Percentiles rank a stretch among this genome's conserved stretches.
Conservation (phyloP, 2,797 vertebrate species). For the Alcedo quadribrachys region DNA sequence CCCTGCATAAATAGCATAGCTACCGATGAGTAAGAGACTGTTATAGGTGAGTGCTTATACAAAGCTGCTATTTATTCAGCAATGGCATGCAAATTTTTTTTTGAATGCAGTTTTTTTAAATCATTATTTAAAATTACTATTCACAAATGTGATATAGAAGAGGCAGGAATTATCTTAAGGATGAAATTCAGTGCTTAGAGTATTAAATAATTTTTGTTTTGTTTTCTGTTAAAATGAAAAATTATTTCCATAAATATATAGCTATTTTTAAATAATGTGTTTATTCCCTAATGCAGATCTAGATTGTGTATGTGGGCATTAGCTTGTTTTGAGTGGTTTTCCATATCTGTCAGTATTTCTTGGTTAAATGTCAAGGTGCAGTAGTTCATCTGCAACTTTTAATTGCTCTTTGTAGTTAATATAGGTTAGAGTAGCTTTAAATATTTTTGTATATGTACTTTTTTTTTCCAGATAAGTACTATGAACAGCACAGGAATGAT, state of each 20-base stretch:
- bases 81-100: slow-evolving; percentile 77
- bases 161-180: slow-evolving; percentile 71
- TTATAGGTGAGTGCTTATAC: slow-evolving; percentile 86
- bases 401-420: slow-evolving; percentile 71
- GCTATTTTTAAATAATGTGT: slow-evolving; percentile 60
- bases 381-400: slow-evolving; percentile 79
- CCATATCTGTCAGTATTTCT: slow-evolving; percentile 75
- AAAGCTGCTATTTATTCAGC: slow-evolving; percentile 78
- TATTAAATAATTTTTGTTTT: slow-evolving; percentile 57
- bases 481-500: background rate
- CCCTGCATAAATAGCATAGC: slow-evolving; percentile 86
- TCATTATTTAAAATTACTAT: slow-evolving; percentile 73
- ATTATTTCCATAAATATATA: slow-evolving; percentile 63
- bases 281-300: slow-evolving; percentile 60
- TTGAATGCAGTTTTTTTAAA: slow-evolving; percentile 74
- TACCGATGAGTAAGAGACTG: slow-evolving; percentile 84
- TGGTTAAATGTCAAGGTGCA: slow-evolving; percentile 79
- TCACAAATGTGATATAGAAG: slow-evolving; percentile 66
- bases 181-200: slow-evolving; percentile 68
- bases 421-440: slow-evolving; percentile 44
- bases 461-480: slow-evolving; percentile 36
- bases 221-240: slow-evolving; percentile 51
- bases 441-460: slow-evolving; percentile 24
- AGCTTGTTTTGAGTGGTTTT: slow-evolving; percentile 69
- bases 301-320: slow-evolving; percentile 66